Conservation (phyloP, 2,797 vertebrate species). For the Todus mexicanus region DNA sequence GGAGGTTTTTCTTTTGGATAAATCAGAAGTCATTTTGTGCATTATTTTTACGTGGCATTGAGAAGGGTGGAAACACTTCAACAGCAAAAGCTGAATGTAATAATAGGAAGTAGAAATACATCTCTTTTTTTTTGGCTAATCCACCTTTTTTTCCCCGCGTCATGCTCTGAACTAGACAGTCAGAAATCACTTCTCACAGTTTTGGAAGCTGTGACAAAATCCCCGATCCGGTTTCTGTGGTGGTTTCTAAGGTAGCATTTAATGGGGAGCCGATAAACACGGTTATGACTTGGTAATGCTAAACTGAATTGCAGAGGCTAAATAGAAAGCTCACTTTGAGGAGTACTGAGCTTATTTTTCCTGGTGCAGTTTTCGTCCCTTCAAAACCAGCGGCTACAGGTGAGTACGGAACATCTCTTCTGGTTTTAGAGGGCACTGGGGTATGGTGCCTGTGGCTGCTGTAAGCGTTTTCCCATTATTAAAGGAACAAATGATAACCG, state of each 20-base stretch:
- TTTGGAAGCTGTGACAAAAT: background rate
- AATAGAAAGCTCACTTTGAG: too few relatives aligned
- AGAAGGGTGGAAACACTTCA: background rate
- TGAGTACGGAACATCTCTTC: background rate
- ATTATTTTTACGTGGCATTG: too few relatives aligned
- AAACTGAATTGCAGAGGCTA: background rate
- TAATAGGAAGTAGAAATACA: background rate
- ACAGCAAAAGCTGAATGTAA: background rate
- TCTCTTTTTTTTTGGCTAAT: background rate
- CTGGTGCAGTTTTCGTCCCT: background rate
- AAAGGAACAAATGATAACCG: background rate
- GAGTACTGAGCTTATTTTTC: background rate
- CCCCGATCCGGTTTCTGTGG: background rate
- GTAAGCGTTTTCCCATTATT: background rate
- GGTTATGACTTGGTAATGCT: background rate
- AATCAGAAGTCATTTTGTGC: too few relatives aligned
- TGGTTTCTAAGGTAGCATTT: background rate
- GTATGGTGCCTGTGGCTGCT: background rate
- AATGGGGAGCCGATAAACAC: background rate
- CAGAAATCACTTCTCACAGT: background rate
- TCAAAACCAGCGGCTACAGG: background rate
- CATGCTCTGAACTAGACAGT: background rate
- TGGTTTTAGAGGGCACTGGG: background rate
- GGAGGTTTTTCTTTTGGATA: background rate
- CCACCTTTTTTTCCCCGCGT: background rate